Base-by-base conservation (phyloP, 2,888 invertebrate genomes). In the Apamea monoglypha region DNA sequence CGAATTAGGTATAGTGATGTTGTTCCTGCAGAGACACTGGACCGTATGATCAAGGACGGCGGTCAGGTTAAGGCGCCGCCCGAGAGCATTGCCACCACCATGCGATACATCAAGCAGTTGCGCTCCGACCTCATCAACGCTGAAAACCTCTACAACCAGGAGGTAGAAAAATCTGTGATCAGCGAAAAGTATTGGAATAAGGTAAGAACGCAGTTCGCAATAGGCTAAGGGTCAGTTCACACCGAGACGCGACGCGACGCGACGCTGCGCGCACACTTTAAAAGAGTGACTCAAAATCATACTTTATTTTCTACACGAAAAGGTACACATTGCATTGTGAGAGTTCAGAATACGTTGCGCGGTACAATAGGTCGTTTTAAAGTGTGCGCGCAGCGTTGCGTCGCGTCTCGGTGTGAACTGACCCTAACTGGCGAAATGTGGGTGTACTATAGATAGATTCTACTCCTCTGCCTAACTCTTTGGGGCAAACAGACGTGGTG, bases 111-210 rank as follows among this genome's bases (percentile, higher is more conserved):
- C 83, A 96, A 94, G 88, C 95, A 95, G 90, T 95, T 96, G 91
- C 93, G 97, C 16, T 96, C 97, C 0, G 98, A 98, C 87, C 97
- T 98, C 2, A 94, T 95, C 47, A 93, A 92, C 0, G 98, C 97
- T 0, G 98, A 98, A 89, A 95, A 97, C 10, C 97, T 96, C 14
- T 97, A 97, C 78, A 97, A 97, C 40, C 92, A 94, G 0, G 98
- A 98, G 81, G 92, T 96, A 68, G 97, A 97, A 47, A 95, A 96
- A 69, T 96, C 98, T 0, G 97, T 97, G 69, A 96, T 99, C 1
- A 97, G 98, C 32, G 98, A 98, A 85, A 98, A 98, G 90, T 99
- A 98, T 92, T 98, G 99, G 98, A 98, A 98, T 75, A 98, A 98
- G 95, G 98, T 98, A n/a, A 79, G n/a, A 36, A 53, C 53, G 36